These are phyloP conservation scores for Nasonia vitripennis DNA, from an alignment of 1,140 invertebrate species.

Conservation along the genomic window DNA sequence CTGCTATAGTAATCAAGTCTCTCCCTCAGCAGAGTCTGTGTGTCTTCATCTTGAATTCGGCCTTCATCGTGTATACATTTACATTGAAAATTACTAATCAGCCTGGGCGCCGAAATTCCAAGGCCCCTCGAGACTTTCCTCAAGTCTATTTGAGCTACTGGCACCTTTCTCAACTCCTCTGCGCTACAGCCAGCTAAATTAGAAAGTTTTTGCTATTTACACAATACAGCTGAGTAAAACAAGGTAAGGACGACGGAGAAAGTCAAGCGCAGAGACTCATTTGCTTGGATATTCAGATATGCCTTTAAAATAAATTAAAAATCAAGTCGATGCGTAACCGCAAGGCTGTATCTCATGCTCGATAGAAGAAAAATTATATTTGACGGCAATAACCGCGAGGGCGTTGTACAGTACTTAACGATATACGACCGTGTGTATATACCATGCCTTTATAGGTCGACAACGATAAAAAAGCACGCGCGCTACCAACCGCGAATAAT, in stretches of 20 bases:
- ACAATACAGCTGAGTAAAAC: background rate
- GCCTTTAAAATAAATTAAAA: no score
- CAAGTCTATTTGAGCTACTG: background rate
- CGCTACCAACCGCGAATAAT: constrained; percentile 7
- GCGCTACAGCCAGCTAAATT: background rate
- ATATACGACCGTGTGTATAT: no score
- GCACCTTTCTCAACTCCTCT: background rate
- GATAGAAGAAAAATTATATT: background rate
- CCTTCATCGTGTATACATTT: constrained; percentile 25
- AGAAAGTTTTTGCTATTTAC: constrained; percentile 42
- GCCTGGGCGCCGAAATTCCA: background rate
- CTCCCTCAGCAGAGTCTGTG: background rate
- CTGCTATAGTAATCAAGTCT: constrained; percentile 22
- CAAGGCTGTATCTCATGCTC: no score
- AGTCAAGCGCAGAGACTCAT: no score
- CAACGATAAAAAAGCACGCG: background rate
- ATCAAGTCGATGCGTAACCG: no score
- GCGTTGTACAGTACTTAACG: no score
- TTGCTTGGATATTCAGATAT: no score
- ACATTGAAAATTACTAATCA: constrained; percentile 43
- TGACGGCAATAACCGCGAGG: background rate
- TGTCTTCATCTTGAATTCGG: background rate
- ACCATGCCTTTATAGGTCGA: background rate
- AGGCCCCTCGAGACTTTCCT: background rate
- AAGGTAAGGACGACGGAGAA: background rate